Percentiles rank a stretch among this genome's conserved stretches.
Conservation (phyloP, 2,797 vertebrate species). For the Podargus strigoides region DNA sequence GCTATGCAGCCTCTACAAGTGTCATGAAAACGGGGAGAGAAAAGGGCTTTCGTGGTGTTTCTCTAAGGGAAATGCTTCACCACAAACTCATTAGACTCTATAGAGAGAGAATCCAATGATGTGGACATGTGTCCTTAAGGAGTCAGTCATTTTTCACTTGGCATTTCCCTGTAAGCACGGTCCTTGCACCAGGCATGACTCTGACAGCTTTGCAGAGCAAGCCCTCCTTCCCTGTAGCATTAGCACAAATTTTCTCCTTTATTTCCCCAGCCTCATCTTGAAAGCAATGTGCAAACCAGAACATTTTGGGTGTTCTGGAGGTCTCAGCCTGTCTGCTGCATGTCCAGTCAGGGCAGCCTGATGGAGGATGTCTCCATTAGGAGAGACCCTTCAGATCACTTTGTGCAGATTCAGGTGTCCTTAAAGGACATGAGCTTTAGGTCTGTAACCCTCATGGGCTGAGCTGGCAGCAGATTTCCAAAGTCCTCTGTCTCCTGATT, state of each 20-base stretch:
- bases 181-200: background rate
- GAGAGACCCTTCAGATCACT: background rate
- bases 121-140: background rate
- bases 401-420: background rate
- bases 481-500: background rate
- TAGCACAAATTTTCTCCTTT: background rate
- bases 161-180: background rate
- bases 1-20: no score
- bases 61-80: background rate
- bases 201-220: background rate
- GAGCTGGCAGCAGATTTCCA: background rate
- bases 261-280: background rate
- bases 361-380: background rate
- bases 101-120: background rate
- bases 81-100: background rate
- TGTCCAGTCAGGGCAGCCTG: background rate
- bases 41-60: background rate
- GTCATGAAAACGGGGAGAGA: background rate
- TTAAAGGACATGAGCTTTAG: background rate
- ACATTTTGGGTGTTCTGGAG: background rate
- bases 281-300: background rate
- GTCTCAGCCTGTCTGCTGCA: background rate
- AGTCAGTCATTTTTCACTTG: background rate
- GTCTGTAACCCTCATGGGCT: background rate
- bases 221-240: background rate